Conservation (phyloP, 2,113 vertebrate genomes). For the Sturnira hondurensis region DNA sequence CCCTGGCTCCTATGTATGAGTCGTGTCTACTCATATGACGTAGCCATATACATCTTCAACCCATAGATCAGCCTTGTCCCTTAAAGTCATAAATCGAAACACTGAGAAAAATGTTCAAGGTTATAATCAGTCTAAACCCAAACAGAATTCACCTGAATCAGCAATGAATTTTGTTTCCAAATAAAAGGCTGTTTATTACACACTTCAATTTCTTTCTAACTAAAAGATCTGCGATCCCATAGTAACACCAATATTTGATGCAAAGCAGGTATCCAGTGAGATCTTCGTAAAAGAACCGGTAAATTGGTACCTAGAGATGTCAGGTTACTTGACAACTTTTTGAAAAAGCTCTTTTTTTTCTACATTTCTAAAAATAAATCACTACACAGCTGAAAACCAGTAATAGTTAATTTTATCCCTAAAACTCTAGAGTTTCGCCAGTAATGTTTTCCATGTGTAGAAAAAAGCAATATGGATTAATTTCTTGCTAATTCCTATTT, state of each 20-base stretch:
- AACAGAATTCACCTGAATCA: neutral
- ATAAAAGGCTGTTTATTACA: neutral
- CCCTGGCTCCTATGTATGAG: neutral
- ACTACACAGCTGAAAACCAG: neutral
- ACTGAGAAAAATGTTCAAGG: neutral
- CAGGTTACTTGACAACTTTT: neutral
- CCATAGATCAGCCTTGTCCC: neutral
- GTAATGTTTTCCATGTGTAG: neutral
- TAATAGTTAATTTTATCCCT: neutral
- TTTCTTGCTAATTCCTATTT: neutral
- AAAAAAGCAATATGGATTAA: neutral
- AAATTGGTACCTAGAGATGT: neutral
- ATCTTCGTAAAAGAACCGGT: neutral
- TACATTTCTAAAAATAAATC: constrained; percentile 6
- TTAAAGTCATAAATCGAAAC: constrained; percentile 12
- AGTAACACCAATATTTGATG: neutral
- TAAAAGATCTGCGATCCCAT: neutral
- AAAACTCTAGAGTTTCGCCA: neutral
- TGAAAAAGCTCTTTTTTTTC: constrained; percentile 18
- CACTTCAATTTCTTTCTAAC: neutral
- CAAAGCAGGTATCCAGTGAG: neutral
- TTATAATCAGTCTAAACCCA: neutral
- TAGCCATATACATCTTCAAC: neutral
- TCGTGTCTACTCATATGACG: neutral
- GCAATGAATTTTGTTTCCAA: constrained; percentile 17